A percentile compares a stretch with the other conserved stretches of the same genome.
Evolutionary conservation across 2,888 invertebrate genomes (phyloP).

Genomic region (Nasonovia ribisnigri): DNA sequence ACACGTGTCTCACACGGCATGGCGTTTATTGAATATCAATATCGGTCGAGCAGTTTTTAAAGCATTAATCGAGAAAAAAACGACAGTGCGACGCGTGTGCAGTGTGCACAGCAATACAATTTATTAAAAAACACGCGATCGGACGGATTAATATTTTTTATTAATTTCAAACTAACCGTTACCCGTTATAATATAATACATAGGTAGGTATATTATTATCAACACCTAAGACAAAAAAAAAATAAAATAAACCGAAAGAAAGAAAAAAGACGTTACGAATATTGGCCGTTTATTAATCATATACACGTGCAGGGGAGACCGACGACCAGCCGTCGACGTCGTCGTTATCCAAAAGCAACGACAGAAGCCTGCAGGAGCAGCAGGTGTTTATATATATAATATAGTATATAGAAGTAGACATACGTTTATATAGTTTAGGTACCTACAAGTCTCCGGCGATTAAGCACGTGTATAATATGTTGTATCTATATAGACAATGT

Average conservation of each 20-base stretch:
- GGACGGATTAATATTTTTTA: constrained; percentile 12
- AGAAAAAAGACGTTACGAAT: constrained; percentile 54
- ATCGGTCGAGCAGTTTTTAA: constrained; percentile 11
- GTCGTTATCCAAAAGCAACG: constrained; percentile 12
- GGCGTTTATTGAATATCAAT: constrained; percentile 55
- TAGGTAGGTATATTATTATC: neutral
- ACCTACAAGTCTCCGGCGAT: constrained; percentile 21
- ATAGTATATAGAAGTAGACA: neutral
- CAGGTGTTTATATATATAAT: constrained; percentile 40
- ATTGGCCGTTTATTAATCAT: constrained; percentile 48
- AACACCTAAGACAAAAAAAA: constrained; percentile 5
- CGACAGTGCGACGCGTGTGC: constrained; percentile 13
- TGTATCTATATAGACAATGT: neutral
- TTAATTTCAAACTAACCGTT: constrained; percentile 27
- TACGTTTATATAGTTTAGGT: neutral
- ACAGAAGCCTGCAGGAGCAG: constrained; percentile 12
- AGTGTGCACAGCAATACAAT: neutral
- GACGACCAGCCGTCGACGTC: constrained; percentile 49
- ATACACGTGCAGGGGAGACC: constrained; percentile 5
- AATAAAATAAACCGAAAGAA: neutral
- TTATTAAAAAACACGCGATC: neutral
- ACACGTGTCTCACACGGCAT: constrained; percentile 40
- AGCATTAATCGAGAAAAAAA: constrained; percentile 35
- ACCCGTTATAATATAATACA: neutral
- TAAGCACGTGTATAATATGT: neutral